Percentiles rank a stretch among this genome's conserved stretches.
These are phyloP conservation scores for Cottus gobio DNA, from an alignment of 2,113 vertebrate species.

Conservation along the genomic window DNA sequence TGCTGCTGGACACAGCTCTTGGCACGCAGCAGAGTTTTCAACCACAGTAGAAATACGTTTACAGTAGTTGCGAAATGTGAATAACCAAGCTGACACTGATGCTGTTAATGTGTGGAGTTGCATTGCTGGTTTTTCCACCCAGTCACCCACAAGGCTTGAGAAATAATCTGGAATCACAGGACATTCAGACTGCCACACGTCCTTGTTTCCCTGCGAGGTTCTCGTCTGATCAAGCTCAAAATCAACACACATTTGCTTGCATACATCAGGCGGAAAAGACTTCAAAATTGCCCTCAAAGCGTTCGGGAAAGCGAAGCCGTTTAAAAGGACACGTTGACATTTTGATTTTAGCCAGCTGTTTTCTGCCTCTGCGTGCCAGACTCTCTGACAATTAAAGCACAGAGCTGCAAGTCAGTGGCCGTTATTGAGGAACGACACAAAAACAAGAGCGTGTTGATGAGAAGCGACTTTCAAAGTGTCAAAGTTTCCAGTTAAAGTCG, in stretches of 20 bases:
- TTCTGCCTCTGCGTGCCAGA: slow-evolving; percentile 7
- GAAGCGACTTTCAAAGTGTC: slow-evolving; percentile 39
- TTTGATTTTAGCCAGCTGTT: slow-evolving; percentile 12
- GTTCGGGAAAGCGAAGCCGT: not conserved
- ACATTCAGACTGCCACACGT: not conserved
- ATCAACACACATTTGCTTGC: not conserved
- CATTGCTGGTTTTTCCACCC: slow-evolving; percentile 17
- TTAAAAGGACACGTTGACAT: slow-evolving; percentile 6
- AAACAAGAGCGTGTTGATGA: slow-evolving; percentile 1
- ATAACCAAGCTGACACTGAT: not conserved
- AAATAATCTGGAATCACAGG: not conserved
- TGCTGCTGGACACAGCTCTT: slow-evolving; percentile 20
- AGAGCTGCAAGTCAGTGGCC: slow-evolving; percentile 13
- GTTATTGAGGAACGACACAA: slow-evolving; percentile 20
- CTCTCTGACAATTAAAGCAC: slow-evolving; percentile 6
- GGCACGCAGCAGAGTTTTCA: slow-evolving; percentile 3
- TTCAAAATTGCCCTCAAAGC: not conserved
- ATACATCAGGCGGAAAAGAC: not conserved
- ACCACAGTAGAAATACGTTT: not conserved
- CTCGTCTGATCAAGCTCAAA: not conserved
- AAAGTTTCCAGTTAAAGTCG: slow-evolving; percentile 41
- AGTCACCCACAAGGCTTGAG: not conserved
- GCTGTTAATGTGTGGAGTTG: slow-evolving; percentile 16
- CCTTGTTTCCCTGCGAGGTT: not conserved
- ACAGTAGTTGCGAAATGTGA: slow-evolving; percentile 25